Evolutionary conservation across 2,888 invertebrate genomes (phyloP).

Genomic region (Opisthograptis luteolata): DNA sequence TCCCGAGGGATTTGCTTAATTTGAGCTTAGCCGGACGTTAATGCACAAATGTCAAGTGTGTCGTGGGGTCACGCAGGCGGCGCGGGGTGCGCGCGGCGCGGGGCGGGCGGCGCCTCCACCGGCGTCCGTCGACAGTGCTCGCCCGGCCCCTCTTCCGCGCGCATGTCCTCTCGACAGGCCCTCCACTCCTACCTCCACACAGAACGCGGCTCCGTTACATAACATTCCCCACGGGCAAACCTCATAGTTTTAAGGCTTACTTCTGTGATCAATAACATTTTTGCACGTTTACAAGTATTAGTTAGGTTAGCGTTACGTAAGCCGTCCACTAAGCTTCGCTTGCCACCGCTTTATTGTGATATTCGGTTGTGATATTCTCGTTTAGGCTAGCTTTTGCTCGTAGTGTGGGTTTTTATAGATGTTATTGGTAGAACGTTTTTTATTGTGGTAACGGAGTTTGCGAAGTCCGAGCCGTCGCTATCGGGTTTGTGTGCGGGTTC

Average conservation of each 20-base stretch:
- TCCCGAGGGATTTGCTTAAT: conserved; percentile 38
- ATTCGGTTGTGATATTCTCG: conserved; percentile 80
- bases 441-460: conserved; percentile 53
- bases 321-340: conserved; percentile 83
- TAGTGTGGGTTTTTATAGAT: conserved; percentile 49
- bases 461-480: conserved; percentile 53
- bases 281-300: conserved; percentile 77
- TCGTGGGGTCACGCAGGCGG: conserved; percentile 31
- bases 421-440: conserved; percentile 28
- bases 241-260: conserved; percentile 79
- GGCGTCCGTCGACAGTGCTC: conserved; percentile 71
- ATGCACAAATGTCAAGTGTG: conserved; percentile 51
- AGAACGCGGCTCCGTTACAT: conserved; percentile 78
- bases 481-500: conserved; percentile 50
- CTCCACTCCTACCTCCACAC: conserved; percentile 62
- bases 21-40: conserved; percentile 46
- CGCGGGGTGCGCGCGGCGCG: conserved; percentile 36
- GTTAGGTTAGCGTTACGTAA: conserved; percentile 79
- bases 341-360: conserved; percentile 81
- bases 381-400: conserved; percentile 79
- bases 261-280: conserved; percentile 79
- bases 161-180: conserved; percentile 69
- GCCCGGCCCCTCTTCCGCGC: conserved; percentile 73
- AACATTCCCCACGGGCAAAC: conserved; percentile 64
- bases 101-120: conserved; percentile 47